Evolutionary conservation across 2,797 vertebrate species (phyloP).

Genomic region (Myripristis jacobus): DNA sequence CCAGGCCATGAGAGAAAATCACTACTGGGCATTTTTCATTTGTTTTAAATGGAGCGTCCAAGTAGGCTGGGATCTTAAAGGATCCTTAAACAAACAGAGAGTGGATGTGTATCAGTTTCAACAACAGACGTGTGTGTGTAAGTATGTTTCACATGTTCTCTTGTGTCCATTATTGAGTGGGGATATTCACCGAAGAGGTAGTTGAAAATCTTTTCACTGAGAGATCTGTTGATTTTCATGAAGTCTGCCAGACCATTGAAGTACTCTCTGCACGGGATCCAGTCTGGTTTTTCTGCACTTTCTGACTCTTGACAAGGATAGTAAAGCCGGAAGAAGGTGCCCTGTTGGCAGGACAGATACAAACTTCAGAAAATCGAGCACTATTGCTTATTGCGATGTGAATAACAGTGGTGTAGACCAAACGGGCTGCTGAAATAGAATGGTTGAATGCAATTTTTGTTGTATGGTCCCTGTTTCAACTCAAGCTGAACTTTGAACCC

Average conservation of each 20-base stretch:
- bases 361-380: neutral
- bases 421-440: neutral
- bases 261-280: constrained; percentile 93
- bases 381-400: neutral
- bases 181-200: constrained; percentile 88
- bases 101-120: neutral
- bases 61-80: constrained; percentile 86
- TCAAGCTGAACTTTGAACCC: neutral
- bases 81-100: constrained; percentile 70
- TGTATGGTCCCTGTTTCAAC: neutral
- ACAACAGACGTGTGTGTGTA: neutral
- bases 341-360: constrained; percentile 73
- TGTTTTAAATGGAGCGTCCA: constrained; percentile 88
- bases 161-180: neutral
- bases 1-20: constrained; percentile 95
- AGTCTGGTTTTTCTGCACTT: constrained; percentile 79
- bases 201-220: constrained; percentile 87
- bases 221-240: constrained; percentile 85
- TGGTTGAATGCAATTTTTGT: no score
- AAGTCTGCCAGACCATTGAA: constrained; percentile 92
- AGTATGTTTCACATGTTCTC: neutral
- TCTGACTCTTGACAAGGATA: constrained; percentile 87
- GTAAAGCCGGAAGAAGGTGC: constrained; percentile 92
- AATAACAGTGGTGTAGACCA: neutral
- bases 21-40: constrained; percentile 91